phyloP scores from a whole-genome alignment of 2,113 vertebrate genomes.

The Carlito syrichta region DNA sequence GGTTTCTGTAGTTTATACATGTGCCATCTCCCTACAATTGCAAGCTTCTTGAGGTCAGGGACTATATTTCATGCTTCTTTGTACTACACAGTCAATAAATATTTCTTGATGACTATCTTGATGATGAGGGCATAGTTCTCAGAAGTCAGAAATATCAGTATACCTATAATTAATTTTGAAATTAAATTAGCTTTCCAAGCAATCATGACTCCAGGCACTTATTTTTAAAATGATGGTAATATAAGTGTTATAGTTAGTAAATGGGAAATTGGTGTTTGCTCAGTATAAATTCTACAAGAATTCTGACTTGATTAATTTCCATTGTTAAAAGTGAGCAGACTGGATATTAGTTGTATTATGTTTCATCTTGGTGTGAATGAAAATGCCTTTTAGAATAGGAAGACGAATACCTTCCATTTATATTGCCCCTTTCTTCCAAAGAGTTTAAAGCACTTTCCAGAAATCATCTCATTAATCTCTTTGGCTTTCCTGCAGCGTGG shows the following conservation, averaged over 20 bases:
- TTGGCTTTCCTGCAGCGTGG: neutral
- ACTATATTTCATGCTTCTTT: neutral
- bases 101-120: neutral
- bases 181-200: slow-evolving; percentile 54
- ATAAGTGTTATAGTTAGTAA: slow-evolving; percentile 29
- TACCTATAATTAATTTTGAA: slow-evolving; percentile 52
- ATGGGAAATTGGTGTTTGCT: slow-evolving; percentile 52
- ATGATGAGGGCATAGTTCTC: neutral
- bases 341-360: slow-evolving; percentile 58
- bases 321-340: slow-evolving; percentile 54
- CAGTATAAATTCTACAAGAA: slow-evolving; percentile 42
- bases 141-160: slow-evolving; percentile 27
- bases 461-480: slow-evolving; percentile 63
- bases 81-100: neutral
- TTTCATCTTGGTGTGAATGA: slow-evolving; percentile 34
- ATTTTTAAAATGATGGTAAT: slow-evolving; percentile 40
- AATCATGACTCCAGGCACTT: slow-evolving; percentile 54
- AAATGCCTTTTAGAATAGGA: slow-evolving; percentile 56
- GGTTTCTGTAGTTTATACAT: neutral
- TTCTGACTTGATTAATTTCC: slow-evolving; percentile 66
- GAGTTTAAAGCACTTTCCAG: slow-evolving; percentile 43
- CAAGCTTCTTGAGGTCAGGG: neutral
- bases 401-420: slow-evolving; percentile 43
- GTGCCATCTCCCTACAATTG: neutral
- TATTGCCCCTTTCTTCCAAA: slow-evolving; percentile 48